A percentile compares a stretch with the other conserved stretches of the same genome.
Conservation (phyloP, 1,140 invertebrate genomes). For the Lanistes nyassanus region DNA sequence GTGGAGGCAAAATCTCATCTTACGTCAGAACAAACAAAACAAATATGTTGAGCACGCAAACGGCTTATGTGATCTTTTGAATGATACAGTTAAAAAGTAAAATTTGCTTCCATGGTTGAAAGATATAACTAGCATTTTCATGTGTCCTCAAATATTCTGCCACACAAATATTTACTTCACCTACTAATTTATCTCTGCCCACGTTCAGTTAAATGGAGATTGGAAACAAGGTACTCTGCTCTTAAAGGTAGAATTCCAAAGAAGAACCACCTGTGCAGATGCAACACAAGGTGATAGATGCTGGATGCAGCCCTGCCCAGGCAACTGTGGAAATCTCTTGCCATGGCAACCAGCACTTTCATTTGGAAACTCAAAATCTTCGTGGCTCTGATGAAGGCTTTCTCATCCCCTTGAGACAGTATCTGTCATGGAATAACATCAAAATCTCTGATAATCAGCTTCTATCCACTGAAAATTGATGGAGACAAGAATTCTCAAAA, state of each 20-base stretch:
- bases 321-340: slow-evolving; percentile 48
- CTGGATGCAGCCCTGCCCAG: slow-evolving; percentile 38
- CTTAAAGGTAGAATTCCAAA: neutral
- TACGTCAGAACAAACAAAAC: neutral
- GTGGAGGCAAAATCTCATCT: too few relatives aligned
- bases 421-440: slow-evolving; percentile 30
- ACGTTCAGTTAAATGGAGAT: too few relatives aligned
- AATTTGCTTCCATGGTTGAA: too few relatives aligned
- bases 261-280: slow-evolving; percentile 41
- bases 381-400: slow-evolving; percentile 54
- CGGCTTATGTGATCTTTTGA: neutral
- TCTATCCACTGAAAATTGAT: neutral
- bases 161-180: too few relatives aligned
- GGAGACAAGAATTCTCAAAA: too few relatives aligned
- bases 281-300: slow-evolving; percentile 42
- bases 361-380: slow-evolving; percentile 59
- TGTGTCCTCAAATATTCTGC: too few relatives aligned
- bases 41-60: neutral
- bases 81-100: neutral
- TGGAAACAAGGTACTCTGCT: neutral
- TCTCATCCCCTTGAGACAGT: slow-evolving; percentile 54
- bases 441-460: too few relatives aligned
- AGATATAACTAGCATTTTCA: too few relatives aligned
- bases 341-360: slow-evolving; percentile 54
- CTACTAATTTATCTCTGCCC: too few relatives aligned